These are phyloP conservation scores for Criorhina ranunculi DNA, from an alignment of 2,888 invertebrate genomes.

Conservation along the genomic window DNA sequence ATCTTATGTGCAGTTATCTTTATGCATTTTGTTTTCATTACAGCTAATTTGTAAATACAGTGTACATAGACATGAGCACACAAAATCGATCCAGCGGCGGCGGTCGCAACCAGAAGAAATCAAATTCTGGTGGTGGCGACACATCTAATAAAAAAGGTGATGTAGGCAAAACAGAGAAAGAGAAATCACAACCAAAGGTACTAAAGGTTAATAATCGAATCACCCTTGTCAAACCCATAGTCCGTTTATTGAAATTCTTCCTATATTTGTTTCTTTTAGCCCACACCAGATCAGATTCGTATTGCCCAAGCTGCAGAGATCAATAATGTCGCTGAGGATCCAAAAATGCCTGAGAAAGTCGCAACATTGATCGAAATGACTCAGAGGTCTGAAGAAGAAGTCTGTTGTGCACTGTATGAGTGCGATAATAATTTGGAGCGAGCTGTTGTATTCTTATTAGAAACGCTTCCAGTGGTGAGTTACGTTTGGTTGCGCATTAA, in stretches of 20 bases:
- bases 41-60: slow-evolving; percentile 85
- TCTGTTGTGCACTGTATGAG: slow-evolving; percentile 96
- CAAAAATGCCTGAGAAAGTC: slow-evolving; percentile 89
- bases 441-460: slow-evolving; percentile 85
- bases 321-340: slow-evolving; percentile 86
- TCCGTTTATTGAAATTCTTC: background rate
- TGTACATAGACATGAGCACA: slow-evolving; percentile 85
- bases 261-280: slow-evolving; percentile 84
- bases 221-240: background rate
- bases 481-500: background rate
- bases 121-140: slow-evolving; percentile 82
- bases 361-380: slow-evolving; percentile 95
- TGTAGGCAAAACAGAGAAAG: slow-evolving; percentile 87
- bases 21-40: slow-evolving; percentile 40
- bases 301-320: slow-evolving; percentile 93
- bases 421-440: slow-evolving; percentile 94
- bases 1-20: background rate
- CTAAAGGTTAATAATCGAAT: slow-evolving; percentile 61
- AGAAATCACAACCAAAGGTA: slow-evolving; percentile 86
- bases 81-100: slow-evolving; percentile 84
- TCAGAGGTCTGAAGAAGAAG: slow-evolving; percentile 94
- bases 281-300: slow-evolving; percentile 93
- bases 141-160: slow-evolving; percentile 86
- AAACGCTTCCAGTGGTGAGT: slow-evolving; percentile 84
- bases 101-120: slow-evolving; percentile 84